Base-by-base conservation (phyloP, 2,888 invertebrate genomes). In the Teleogryllus oceanicus region DNA sequence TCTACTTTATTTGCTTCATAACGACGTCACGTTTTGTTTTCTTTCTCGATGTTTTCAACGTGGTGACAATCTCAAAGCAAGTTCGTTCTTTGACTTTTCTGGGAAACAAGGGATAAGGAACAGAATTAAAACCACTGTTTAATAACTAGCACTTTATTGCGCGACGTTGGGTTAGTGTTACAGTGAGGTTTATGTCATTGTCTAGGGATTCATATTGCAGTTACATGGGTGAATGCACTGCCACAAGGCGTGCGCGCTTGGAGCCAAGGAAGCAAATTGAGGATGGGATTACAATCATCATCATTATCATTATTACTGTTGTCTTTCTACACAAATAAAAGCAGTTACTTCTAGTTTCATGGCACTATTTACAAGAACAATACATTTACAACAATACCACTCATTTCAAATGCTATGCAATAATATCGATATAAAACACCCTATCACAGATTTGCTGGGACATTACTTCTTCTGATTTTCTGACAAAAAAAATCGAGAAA, bases 361-460 rank as follows among this genome's bases (percentile, higher is more conserved):
- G 62, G 62, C 62, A 62, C 62, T 62, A 62, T 62, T 13, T 62
- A 62, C 62, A 62, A 62, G 62, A 62, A 62, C 62, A 62, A 62
- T 62, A 62, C 62, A 62, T 62, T 62, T 62, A 62, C 62, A 62
- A 62, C 62, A 62, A 62, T 18, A 62, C 62, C 62, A 62, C 62
- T 62, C 62, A 62, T n/a, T 62, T 62, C 62, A 62, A 62, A 62
- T 62, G 62, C 62, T 62, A 62, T 62, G 62, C 62, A 62, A 62
- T 62, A 62, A 18, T 62, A 62, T 62, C 62, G 62, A 62, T 62
- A 62, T n/a, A 62, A 62, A 62, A 62, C 62, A 62, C 62, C 62
- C 77, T 79, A 79, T 79, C 79, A 79, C 79, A 79, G 79, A 79
- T 79, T 79, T 79, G 49, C 77, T 62, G 79, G 79, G 79, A 76